These are phyloP conservation scores for Camponotus pennsylvanicus DNA, from an alignment of 1,140 invertebrate genomes.

Conservation along the genomic window DNA sequence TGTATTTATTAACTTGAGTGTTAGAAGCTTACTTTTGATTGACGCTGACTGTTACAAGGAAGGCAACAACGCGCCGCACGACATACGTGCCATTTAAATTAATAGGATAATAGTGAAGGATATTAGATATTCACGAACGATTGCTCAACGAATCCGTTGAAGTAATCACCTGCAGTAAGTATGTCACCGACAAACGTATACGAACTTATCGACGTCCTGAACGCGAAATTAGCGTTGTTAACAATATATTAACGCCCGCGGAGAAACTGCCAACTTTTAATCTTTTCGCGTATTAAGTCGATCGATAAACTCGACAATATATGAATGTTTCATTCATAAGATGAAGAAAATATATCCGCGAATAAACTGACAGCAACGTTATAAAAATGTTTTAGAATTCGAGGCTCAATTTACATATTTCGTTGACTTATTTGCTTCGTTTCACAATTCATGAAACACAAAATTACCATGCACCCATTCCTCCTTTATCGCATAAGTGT, in stretches of 20 bases:
- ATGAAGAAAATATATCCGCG: neutral
- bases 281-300: neutral
- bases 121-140: conserved; percentile 54
- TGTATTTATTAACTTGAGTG: conserved; percentile 39
- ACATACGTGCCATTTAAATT: conserved; percentile 48
- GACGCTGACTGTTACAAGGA: conserved; percentile 41
- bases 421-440: neutral
- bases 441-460: neutral
- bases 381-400: neutral
- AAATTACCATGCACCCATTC: neutral
- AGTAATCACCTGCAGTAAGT: conserved; percentile 47
- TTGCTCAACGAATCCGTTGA: conserved; percentile 18
- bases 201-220: conserved; percentile 13
- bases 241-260: neutral
- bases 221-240: conserved; percentile 44
- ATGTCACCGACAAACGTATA: conserved; percentile 25
- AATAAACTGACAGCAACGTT: neutral
- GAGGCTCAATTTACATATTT: neutral
- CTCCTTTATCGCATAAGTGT: neutral
- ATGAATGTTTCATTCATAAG: neutral
- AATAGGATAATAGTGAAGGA: conserved; percentile 58
- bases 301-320: neutral
- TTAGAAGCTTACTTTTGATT: conserved; percentile 49
- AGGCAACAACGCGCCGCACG: conserved; percentile 5
- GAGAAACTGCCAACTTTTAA: conserved; percentile 16